Percentiles rank a stretch among this genome's conserved stretches.
These are phyloP conservation scores for Perca fluviatilis DNA, from an alignment of 2,113 vertebrate genomes.

Conservation along the genomic window DNA sequence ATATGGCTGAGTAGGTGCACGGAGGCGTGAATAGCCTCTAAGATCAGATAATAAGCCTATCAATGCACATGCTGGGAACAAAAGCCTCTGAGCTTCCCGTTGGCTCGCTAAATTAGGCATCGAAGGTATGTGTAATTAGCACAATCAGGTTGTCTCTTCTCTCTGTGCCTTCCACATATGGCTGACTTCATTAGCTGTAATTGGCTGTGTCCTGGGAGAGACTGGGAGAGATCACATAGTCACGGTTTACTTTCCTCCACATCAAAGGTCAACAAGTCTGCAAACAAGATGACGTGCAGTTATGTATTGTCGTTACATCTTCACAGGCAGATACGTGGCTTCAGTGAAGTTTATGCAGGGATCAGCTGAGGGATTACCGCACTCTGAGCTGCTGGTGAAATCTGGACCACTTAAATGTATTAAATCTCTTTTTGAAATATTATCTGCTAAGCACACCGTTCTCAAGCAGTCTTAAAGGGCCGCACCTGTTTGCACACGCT, in stretches of 20 bases:
- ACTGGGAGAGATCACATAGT: conserved; percentile 61
- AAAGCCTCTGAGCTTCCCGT: conserved; percentile 59
- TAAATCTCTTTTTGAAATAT: conserved; percentile 63
- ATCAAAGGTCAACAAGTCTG: conserved; percentile 66
- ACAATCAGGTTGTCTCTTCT: conserved; percentile 70
- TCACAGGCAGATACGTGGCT: conserved; percentile 32
- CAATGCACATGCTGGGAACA: conserved; percentile 68
- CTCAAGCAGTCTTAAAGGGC: conserved; percentile 24
- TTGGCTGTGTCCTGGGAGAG: conserved; percentile 51
- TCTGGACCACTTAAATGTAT: conserved; percentile 43
- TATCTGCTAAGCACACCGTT: conserved; percentile 30
- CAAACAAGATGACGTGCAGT: conserved; percentile 34
- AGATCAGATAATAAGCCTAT: conserved; percentile 70
- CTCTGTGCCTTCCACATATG: conserved; percentile 65
- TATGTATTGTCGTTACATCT: conserved; percentile 34
- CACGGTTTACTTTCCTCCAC: conserved; percentile 67
- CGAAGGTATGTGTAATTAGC: conserved; percentile 72
- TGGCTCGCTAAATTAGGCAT: conserved; percentile 63
- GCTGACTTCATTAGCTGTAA: conserved; percentile 72
- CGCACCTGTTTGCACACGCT: conserved; percentile 56
- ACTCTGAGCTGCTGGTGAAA: conserved; percentile 31
- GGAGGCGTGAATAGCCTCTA: conserved; percentile 29
- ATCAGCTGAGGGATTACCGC: conserved; percentile 49
- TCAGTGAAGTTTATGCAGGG: conserved; percentile 38
- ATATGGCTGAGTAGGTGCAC: conserved; percentile 61